phyloP scores from a whole-genome alignment of 2,797 vertebrate species.

The Tolypeutes matacus region DNA sequence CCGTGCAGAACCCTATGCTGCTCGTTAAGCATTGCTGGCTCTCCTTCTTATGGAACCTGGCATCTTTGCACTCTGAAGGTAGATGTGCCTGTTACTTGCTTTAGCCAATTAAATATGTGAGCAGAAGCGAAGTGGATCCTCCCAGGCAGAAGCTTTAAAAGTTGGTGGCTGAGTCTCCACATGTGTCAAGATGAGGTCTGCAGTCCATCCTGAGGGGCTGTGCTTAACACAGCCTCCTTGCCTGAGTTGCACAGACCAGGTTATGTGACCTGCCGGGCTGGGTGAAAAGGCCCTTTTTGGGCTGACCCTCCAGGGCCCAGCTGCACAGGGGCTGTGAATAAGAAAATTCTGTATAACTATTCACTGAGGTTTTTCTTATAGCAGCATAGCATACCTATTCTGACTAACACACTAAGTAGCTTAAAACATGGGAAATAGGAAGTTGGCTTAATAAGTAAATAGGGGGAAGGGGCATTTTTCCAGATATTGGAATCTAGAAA shows the following conservation, averaged over 20 bases:
- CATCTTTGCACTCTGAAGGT: background rate
- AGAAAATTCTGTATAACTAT: background rate
- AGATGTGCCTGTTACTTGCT: background rate
- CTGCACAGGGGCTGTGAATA: background rate
- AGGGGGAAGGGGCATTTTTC: background rate
- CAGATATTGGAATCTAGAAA: background rate
- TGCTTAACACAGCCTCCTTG: background rate
- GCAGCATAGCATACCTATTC: background rate
- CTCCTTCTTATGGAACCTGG: background rate
- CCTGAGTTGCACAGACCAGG: too few species aligned
- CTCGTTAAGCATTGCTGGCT: background rate
- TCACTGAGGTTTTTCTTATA: background rate
- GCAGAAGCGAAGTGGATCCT: background rate
- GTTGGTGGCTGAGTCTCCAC: background rate
- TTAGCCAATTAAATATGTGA: background rate
- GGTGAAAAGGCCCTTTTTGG: too few species aligned
- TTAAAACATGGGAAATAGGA: background rate
- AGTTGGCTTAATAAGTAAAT: background rate
- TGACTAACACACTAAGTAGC: background rate
- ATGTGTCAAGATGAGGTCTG: background rate
- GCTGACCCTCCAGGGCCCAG: background rate
- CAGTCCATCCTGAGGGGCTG: background rate
- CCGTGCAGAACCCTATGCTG: background rate
- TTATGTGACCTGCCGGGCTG: too few species aligned
- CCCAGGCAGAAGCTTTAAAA: background rate